Conservation (phyloP, 92 coral and sea anemone species). For the Meandrina meandrites region DNA sequence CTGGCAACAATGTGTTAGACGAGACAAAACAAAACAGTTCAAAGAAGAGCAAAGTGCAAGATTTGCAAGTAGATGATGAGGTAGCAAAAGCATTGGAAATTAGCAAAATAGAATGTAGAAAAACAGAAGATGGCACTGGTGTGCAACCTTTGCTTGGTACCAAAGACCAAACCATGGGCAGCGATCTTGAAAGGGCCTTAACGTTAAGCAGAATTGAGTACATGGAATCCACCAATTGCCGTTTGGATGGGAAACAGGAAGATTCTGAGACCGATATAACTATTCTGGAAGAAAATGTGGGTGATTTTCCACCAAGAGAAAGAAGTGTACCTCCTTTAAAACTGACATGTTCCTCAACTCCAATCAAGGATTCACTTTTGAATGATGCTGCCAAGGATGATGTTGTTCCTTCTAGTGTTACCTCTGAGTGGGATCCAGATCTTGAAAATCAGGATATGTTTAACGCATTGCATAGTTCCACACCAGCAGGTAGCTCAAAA, state of each 20-base stretch:
- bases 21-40: not conserved
- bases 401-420: slow-evolving; percentile 18
- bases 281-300: not conserved
- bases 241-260: not conserved
- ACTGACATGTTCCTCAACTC: not conserved
- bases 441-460: not conserved
- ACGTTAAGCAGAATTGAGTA: slow-evolving; percentile 23
- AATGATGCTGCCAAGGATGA: not conserved
- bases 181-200: slow-evolving; percentile 21
- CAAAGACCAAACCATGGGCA: not conserved
- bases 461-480: not conserved
- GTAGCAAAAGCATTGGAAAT: slow-evolving; percentile 26
- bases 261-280: slow-evolving; percentile 4
- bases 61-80: not conserved
- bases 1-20: too few species aligned
- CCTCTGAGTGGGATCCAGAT: slow-evolving; percentile 6
- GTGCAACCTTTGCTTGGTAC: not conserved
- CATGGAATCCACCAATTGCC: not conserved
- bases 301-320: not conserved
- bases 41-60: not conserved
- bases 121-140: not conserved
- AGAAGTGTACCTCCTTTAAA: not conserved
- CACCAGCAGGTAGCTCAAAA: slow-evolving; percentile 12
- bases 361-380: not conserved
- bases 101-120: slow-evolving; percentile 33